Percentiles rank a stretch among this genome's conserved stretches.
Conservation (phyloP, 2,888 invertebrate genomes). For the Caenorhabditis drosophilae region DNA sequence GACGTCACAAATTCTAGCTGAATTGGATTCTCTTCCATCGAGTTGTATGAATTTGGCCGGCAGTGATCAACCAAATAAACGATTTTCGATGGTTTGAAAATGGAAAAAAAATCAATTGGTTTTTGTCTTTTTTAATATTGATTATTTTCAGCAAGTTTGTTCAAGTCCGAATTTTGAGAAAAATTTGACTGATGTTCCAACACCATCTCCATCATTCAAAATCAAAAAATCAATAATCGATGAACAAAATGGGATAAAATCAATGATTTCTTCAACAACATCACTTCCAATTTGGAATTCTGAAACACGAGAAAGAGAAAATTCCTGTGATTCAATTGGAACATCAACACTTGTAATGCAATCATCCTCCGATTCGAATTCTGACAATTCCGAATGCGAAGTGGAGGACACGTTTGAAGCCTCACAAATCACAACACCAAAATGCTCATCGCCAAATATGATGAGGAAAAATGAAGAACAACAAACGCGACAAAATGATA, state of each 20-base stretch:
- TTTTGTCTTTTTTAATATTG: too few relatives aligned
- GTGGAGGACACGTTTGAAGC: too few relatives aligned
- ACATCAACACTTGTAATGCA: background rate
- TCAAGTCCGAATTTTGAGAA: too few relatives aligned
- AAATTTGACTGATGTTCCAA: background rate
- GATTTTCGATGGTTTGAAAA: too few relatives aligned
- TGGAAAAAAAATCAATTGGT: background rate
- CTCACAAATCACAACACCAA: too few relatives aligned
- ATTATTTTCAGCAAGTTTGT: too few relatives aligned
- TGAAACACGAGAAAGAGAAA: background rate
- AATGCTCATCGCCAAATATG: too few relatives aligned
- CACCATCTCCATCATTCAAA: background rate
- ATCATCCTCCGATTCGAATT: background rate
- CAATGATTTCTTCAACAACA: background rate
- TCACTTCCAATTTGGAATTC: background rate
- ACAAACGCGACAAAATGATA: background rate
- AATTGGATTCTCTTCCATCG: slow-evolving; percentile 50
- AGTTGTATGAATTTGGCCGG: slow-evolving; percentile 33
- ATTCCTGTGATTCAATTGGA: background rate
- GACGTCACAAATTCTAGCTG: slow-evolving; percentile 57
- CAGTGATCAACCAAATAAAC: too few relatives aligned
- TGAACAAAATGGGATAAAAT: too few relatives aligned
- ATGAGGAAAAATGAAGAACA: too few relatives aligned
- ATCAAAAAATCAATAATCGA: background rate
- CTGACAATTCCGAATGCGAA: too few relatives aligned